phyloP scores from a whole-genome alignment of 1,140 invertebrate genomes.

The Pollicipes pollicipes region DNA sequence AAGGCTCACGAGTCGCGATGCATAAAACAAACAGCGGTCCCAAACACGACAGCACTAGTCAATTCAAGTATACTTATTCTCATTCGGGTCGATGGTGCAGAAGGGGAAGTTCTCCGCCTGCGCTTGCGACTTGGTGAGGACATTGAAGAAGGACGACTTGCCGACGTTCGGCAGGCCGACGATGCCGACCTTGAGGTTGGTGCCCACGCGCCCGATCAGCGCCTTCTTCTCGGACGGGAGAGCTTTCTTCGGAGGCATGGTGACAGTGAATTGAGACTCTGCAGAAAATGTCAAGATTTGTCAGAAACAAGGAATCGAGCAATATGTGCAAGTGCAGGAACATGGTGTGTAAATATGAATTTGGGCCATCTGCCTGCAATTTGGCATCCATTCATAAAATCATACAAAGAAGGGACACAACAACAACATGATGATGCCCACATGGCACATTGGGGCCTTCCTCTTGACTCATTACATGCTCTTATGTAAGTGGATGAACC shows the following conservation, averaged over 20 bases:
- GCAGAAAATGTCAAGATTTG: no score
- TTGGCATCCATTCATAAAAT: no score
- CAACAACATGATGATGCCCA: no score
- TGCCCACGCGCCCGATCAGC: constrained; percentile 91
- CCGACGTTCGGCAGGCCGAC: constrained; percentile 93
- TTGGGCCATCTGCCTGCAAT: no score
- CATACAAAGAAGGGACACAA: no score
- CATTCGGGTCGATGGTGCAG: constrained; percentile 99
- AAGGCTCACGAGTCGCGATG: no score
- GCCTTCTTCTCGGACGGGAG: constrained; percentile 63
- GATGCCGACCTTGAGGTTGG: constrained; percentile 88
- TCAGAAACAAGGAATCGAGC: no score
- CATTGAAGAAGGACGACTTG: constrained; percentile 99
- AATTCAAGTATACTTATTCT: constrained; percentile 82
- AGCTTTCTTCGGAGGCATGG: constrained; percentile 76
- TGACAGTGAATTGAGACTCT: constrained; percentile 6
- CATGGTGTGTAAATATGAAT: no score
- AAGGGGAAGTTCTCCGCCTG: constrained; percentile 98
- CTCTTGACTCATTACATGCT: no score
- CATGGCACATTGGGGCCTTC: no score
- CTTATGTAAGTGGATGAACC: no score
- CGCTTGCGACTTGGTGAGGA: constrained; percentile 87
- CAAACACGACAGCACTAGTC: constrained; percentile 66
- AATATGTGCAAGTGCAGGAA: no score
- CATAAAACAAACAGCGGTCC: constrained; percentile 94